Base-by-base conservation (phyloP, 2,113 vertebrate species). In the Carollia perspicillata region DNA sequence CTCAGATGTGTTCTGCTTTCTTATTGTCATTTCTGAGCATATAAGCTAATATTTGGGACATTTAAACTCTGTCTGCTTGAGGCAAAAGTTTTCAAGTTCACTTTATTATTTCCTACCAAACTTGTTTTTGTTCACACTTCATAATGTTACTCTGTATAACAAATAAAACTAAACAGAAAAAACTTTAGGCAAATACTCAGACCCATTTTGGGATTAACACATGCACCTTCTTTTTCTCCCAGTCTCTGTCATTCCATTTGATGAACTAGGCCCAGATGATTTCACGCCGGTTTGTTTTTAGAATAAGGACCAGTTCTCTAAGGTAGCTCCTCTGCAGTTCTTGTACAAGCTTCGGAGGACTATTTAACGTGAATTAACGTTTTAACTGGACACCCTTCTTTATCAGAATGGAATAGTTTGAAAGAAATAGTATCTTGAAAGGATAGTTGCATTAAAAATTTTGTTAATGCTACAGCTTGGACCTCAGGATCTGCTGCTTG, bases 41-140 rank as follows among this genome's bases (percentile, higher is more conserved):
- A 42, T 78, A 42, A 37, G 49, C 16, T 68, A 66, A 9, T 78
- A 55, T 87, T 74, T 89, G 17, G 69, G 44, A 55, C 68, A 74
- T 92, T 89, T 63, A 66, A 18, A 44, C 63, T 13, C 33, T 96
- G 40, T 65, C 17, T 92, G 28, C 49, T 74, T 80, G 26, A 94
- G 80, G 35, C 37, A 81, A 3, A 75, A 53, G 16, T 92, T 90
- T 95, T 81, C 30, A 60, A 53, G 3, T 95, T 96, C 37, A 60
- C 53, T 84, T 49, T 91, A 44, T 68, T 83, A 44, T 93, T 97
- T 78, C 42, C 60, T 94, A 55, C 60, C 28, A 81, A 94, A 86
- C 55, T 17, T 78, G 14, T 60, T 51, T 95, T 94, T 90, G 55
- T 80, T 90, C 58, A 80, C 72, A 60, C 2, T 66, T 49, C 23